A percentile compares a stretch with the other conserved stretches of the same genome.
These are phyloP conservation scores for Cheilosia vernalis DNA, from an alignment of 2,888 invertebrate species.

Conservation along the genomic window DNA sequence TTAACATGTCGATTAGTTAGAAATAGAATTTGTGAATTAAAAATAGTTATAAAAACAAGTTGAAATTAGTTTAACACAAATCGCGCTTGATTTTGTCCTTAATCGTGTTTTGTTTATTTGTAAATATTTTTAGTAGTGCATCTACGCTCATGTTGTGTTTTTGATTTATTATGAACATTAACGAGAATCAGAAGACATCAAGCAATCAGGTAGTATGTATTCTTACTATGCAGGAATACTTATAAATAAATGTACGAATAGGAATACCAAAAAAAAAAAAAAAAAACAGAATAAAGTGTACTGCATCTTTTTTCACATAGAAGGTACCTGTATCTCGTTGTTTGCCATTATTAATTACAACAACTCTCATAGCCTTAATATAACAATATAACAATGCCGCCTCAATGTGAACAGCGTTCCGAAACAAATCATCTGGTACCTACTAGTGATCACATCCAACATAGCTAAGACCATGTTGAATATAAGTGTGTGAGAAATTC, in stretches of 20 bases:
- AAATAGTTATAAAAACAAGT: not conserved
- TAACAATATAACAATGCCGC: conserved; percentile 44
- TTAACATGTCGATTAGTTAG: conserved; percentile 1
- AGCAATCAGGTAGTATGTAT: conserved; percentile 27
- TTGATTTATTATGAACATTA: conserved; percentile 3
- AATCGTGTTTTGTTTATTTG: not conserved
- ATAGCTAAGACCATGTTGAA: conserved; percentile 24
- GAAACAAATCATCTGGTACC: not conserved
- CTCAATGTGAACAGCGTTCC: conserved; percentile 19
- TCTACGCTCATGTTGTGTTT: not conserved
- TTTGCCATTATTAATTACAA: not conserved
- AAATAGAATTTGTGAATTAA: not conserved
- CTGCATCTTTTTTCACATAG: no score
- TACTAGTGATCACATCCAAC: conserved; percentile 42
- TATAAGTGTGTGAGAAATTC: conserved; percentile 47
- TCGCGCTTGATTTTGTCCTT: conserved; percentile 1
- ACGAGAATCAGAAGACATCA: not conserved
- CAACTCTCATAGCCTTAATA: conserved; percentile 36
- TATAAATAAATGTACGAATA: no score
- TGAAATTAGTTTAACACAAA: not conserved
- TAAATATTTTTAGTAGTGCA: not conserved
- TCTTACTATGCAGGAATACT: not conserved
- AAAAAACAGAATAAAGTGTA: no score
- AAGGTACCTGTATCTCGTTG: no score
- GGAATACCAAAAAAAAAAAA: no score